Conservation (phyloP, 1,140 invertebrate genomes). For the Colletes latitarsis region DNA sequence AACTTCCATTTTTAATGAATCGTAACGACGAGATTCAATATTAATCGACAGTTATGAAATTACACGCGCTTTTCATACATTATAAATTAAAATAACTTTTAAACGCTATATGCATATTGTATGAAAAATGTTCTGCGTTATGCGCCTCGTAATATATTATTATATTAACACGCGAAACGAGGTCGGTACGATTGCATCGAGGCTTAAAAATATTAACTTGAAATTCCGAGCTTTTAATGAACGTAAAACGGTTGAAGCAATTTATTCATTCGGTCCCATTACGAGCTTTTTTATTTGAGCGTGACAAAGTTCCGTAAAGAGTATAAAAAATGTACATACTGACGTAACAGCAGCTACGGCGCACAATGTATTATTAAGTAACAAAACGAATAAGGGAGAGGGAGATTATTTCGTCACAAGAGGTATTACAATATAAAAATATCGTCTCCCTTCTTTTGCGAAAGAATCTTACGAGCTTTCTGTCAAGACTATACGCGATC, state of each 20-base stretch:
- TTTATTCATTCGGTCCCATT: constrained; percentile 34
- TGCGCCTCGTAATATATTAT: too few species aligned
- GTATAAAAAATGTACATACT: constrained; percentile 5
- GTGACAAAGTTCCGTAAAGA: constrained; percentile 24
- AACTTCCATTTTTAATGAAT: background rate
- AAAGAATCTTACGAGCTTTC: constrained; percentile 1
- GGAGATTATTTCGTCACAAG: constrained; percentile 13
- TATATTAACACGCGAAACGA: too few species aligned
- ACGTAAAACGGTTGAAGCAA: background rate
- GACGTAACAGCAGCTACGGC: constrained; percentile 13
- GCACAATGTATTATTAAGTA: constrained; percentile 25
- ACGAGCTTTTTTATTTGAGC: constrained; percentile 27
- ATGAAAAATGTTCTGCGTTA: too few species aligned
- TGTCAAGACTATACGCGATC: background rate
- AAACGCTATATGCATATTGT: too few species aligned
- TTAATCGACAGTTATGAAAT: background rate
- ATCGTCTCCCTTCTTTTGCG: background rate
- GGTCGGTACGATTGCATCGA: background rate
- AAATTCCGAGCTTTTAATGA: background rate
- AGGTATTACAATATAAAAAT: constrained; percentile 5
- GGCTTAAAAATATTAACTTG: background rate
- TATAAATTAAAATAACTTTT: too few species aligned
- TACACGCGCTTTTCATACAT: too few species aligned
- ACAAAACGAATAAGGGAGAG: background rate
- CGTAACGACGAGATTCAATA: background rate